phyloP scores from a whole-genome alignment of 37 sponge, comb jelly and placozoan genomes.

The Haliclona indistincta region DNA sequence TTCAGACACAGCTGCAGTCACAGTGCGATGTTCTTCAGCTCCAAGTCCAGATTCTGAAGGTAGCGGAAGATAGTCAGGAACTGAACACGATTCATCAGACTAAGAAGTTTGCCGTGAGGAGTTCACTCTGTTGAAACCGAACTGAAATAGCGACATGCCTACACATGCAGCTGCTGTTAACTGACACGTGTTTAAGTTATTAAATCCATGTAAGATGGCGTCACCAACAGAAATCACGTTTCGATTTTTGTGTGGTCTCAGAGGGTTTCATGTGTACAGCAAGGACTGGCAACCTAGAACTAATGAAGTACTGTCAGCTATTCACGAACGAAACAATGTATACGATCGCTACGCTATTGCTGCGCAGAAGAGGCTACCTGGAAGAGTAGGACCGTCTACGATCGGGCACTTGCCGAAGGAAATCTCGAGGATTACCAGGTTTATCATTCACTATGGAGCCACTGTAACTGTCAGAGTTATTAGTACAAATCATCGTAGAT shows the following conservation, averaged over 20 bases:
- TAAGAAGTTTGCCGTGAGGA: too few species aligned
- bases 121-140: constrained; percentile 34
- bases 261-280: constrained; percentile 49
- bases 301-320: constrained; percentile 13
- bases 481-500: constrained; percentile 11
- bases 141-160: constrained; percentile 54
- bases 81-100: neutral
- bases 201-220: too few species aligned
- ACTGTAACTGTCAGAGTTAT: constrained; percentile 15
- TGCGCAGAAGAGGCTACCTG: constrained; percentile 30
- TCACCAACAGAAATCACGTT: neutral
- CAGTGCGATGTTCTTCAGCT: neutral
- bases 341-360: constrained; percentile 59
- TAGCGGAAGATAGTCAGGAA: neutral
- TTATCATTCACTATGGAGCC: constrained; percentile 41
- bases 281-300: constrained; percentile 17
- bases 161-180: neutral
- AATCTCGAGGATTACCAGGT: constrained; percentile 29
- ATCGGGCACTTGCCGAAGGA: constrained; percentile 56
- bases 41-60: constrained; percentile 23
- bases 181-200: neutral
- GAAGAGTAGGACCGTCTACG: neutral
- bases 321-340: constrained; percentile 28
- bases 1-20: neutral
- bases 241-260: constrained; percentile 38